Percentiles rank a stretch among this genome's conserved stretches.
Evolutionary conservation across 1,140 invertebrate species (phyloP).

Genomic region (Leptinotarsa lineolata): DNA sequence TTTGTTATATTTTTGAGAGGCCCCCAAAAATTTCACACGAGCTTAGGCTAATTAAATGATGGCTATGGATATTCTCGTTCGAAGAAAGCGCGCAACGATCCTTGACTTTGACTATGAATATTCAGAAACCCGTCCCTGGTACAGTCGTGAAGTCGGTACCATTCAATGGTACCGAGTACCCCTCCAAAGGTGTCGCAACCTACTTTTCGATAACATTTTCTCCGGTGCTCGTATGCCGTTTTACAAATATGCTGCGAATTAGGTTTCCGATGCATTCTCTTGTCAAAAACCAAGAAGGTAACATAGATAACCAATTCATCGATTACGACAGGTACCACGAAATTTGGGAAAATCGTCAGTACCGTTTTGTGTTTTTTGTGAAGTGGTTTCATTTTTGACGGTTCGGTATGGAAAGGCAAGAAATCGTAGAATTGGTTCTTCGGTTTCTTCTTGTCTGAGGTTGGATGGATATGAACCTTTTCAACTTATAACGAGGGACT

Average conservation of each 20-base stretch:
- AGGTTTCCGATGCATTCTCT: not conserved
- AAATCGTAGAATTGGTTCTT: constrained; percentile 20
- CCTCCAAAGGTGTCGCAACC: constrained; percentile 2
- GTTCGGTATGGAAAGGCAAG: constrained; percentile 15
- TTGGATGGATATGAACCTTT: not conserved
- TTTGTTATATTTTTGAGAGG: too few relatives aligned
- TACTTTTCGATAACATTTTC: constrained; percentile 14
- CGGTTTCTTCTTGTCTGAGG: constrained; percentile 12
- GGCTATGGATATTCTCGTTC: too few relatives aligned
- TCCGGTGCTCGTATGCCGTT: not conserved
- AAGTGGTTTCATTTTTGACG: not conserved
- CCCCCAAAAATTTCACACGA: too few relatives aligned
- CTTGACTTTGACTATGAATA: too few relatives aligned
- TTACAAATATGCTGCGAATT: constrained; percentile 15
- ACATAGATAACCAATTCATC: not conserved
- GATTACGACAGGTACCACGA: too few relatives aligned
- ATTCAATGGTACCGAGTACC: constrained; percentile 8
- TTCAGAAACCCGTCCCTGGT: constrained; percentile 9
- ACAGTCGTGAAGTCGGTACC: constrained; percentile 2
- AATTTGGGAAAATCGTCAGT: not conserved
- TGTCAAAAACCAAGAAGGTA: constrained; percentile 12
- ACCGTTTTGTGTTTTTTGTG: not conserved
- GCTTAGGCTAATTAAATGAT: too few relatives aligned
- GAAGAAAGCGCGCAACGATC: too few relatives aligned
- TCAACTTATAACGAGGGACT: not conserved